Conservation (phyloP, 1,140 invertebrate species). For the Anoplolepis gracilipes region DNA sequence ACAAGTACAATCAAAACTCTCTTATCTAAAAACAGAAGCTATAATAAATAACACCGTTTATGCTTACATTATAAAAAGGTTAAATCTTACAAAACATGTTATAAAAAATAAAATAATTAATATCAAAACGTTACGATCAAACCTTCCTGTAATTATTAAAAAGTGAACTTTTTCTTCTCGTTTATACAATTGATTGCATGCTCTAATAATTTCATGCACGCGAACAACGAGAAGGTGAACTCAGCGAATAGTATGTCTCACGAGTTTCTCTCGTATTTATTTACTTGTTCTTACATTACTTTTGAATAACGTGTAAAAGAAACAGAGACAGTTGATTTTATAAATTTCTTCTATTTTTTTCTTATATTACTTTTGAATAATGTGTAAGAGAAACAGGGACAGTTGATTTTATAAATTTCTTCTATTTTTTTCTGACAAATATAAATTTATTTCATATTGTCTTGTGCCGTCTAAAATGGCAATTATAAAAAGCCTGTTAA, state of each 20-base stretch:
- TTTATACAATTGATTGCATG: neutral
- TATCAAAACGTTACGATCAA: neutral
- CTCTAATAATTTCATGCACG: neutral
- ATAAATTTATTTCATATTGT: neutral
- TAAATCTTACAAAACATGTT: constrained; percentile 12
- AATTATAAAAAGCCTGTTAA: constrained; percentile 27
- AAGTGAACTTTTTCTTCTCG: neutral
- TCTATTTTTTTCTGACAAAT: neutral
- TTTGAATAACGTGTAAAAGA: neutral
- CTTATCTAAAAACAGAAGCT: neutral
- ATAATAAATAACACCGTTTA: neutral
- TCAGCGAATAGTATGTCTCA: neutral
- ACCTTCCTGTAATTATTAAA: neutral
- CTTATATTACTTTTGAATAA: constrained; percentile 5
- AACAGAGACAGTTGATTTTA: neutral
- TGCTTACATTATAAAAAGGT: neutral
- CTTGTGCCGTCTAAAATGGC: neutral
- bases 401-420: neutral
- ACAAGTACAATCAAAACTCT: neutral
- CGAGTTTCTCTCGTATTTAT: neutral
- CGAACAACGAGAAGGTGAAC: neutral
- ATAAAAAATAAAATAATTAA: constrained; percentile 1
- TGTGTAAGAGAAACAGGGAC: neutral
- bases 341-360: neutral
- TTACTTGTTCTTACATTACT: neutral